Conservation (phyloP, 1,140 invertebrate species). For the Sinonovacula constricta region DNA sequence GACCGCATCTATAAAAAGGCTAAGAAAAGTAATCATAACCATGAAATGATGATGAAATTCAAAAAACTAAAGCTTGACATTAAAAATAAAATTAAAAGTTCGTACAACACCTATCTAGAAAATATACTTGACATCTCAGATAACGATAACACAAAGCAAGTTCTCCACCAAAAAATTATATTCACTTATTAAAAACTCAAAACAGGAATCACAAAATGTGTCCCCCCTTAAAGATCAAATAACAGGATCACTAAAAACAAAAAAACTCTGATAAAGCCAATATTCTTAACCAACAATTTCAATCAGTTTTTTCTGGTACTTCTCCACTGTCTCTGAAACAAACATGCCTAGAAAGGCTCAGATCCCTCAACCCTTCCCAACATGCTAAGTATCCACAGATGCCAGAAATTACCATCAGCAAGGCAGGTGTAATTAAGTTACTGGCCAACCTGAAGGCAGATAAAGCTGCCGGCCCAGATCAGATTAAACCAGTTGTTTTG, state of each 20-base stretch:
- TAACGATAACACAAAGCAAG: background rate
- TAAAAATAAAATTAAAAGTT: slow-evolving; percentile 1
- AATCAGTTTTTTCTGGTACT: background rate
- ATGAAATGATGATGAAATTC: background rate
- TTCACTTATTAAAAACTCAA: background rate
- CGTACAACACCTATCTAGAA: slow-evolving; percentile 2
- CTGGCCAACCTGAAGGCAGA: slow-evolving; percentile 25
- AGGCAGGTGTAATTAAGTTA: slow-evolving; percentile 12
- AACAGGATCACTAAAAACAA: background rate
- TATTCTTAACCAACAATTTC: background rate
- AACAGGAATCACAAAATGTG: background rate
- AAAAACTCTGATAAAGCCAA: background rate
- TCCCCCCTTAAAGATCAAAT: background rate
- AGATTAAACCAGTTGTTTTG: slow-evolving; percentile 30
- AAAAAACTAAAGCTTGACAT: background rate
- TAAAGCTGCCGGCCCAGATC: slow-evolving; percentile 49
- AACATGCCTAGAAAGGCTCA: background rate
- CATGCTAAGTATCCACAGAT: slow-evolving; percentile 3
- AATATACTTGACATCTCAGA: slow-evolving; percentile 1
- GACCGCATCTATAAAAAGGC: background rate
- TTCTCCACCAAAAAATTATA: background rate
- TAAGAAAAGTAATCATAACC: background rate
- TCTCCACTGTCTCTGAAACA: background rate
- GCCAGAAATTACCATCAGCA: slow-evolving; percentile 10
- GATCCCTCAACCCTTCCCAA: background rate